Conservation (phyloP, 2,888 invertebrate species). For the Cryptus viduatorius region DNA sequence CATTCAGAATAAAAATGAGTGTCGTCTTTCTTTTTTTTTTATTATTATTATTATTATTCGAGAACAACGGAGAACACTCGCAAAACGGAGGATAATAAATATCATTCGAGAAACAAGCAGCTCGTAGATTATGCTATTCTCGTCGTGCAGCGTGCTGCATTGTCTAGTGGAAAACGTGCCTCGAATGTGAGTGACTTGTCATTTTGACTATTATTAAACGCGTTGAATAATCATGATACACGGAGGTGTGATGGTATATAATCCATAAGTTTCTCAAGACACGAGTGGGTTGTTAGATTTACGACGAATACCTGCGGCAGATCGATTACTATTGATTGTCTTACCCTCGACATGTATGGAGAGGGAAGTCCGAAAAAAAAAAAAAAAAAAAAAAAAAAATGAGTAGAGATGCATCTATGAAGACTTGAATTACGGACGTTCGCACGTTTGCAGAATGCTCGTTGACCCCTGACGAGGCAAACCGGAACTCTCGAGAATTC, state of each 20-base stretch:
- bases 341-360: no score
- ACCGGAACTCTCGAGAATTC: no score
- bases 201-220: constrained; percentile 50
- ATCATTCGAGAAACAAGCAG: constrained; percentile 16
- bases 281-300: neutral
- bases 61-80: constrained; percentile 18
- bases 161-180: constrained; percentile 27
- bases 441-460: no score
- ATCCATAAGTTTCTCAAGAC: constrained; percentile 38
- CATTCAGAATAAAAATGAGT: constrained; percentile 15
- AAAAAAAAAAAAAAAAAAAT: no score
- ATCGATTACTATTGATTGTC: neutral
- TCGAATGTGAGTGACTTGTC: constrained; percentile 55
- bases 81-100: constrained; percentile 38
- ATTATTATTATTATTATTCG: neutral
- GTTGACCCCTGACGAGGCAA: no score
- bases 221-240: constrained; percentile 68
- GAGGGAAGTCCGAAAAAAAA: no score
- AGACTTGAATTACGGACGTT: no score
- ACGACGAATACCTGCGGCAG: neutral
- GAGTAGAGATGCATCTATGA: no score
- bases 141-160: neutral
- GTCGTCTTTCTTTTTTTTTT: constrained; percentile 14
- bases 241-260: constrained; percentile 63
- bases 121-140: neutral